phyloP scores from a whole-genome alignment of 2,113 vertebrate genomes.

The Hirundichthys speculiger region DNA sequence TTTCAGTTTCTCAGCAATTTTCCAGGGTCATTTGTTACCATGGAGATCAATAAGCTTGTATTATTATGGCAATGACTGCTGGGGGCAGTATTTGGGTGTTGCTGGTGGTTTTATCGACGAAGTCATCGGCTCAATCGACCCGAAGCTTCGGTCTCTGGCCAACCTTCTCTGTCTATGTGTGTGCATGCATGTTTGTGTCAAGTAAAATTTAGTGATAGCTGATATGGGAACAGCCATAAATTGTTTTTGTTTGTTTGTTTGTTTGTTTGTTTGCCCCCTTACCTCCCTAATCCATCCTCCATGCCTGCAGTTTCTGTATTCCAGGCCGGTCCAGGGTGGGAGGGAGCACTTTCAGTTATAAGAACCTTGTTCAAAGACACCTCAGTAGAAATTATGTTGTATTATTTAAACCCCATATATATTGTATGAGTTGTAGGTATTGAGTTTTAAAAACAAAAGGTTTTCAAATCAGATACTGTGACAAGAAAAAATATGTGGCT shows the following conservation, averaged over 20 bases:
- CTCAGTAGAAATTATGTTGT: too few relatives aligned
- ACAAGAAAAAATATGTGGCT: too few relatives aligned
- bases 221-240: neutral
- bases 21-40: neutral
- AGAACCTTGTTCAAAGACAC: neutral
- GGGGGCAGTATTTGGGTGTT: conserved; percentile 5
- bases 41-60: conserved; percentile 23
- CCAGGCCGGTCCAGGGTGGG: neutral
- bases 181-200: neutral
- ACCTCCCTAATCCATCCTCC: neutral
- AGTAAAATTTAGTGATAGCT: neutral
- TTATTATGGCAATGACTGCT: neutral
- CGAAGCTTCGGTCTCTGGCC: neutral
- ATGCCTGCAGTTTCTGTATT: neutral
- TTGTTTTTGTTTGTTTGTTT: too few relatives aligned
- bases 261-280: too few relatives aligned
- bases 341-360: neutral
- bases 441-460: too few relatives aligned
- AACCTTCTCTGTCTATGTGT: neutral
- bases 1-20: conserved; percentile 8
- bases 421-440: too few relatives aligned
- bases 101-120: conserved; percentile 9
- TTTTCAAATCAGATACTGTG: too few relatives aligned
- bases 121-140: conserved; percentile 17
- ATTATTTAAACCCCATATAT: too few relatives aligned